These are phyloP conservation scores for Scomber colias DNA, from an alignment of 2,113 vertebrate species.

Conservation along the genomic window DNA sequence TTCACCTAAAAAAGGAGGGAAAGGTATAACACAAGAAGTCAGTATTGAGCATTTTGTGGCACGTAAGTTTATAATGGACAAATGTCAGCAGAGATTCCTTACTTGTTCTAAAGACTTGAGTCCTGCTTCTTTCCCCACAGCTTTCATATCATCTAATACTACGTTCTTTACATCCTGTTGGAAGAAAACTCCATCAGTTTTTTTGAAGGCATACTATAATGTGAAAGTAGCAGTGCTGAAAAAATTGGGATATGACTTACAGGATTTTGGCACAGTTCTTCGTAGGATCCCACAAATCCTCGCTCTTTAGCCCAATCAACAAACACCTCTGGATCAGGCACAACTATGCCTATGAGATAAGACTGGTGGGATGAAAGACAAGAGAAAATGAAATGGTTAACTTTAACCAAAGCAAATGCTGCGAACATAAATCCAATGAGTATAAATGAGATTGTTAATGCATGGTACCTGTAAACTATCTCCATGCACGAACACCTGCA, in stretches of 20 bases:
- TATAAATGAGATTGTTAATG: not conserved
- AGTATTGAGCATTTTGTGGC: not conserved
- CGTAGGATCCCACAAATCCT: slow-evolving; percentile 80
- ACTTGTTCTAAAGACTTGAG: slow-evolving; percentile 88
- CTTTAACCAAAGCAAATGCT: fast-evolving
- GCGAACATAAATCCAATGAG: not conserved
- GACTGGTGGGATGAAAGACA: slow-evolving; percentile 68
- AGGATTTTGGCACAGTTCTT: slow-evolving; percentile 86
- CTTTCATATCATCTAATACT: slow-evolving; percentile 83
- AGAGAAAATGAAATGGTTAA: not conserved
- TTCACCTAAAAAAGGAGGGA: slow-evolving; percentile 75
- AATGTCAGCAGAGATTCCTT: slow-evolving; percentile 15
- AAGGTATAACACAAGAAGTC: not conserved
- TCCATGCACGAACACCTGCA: slow-evolving; percentile 87
- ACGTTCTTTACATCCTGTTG: slow-evolving; percentile 81
- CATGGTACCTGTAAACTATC: slow-evolving; percentile 84
- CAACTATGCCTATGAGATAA: slow-evolving; percentile 82
- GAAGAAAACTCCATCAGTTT: not conserved
- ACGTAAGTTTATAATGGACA: not conserved
- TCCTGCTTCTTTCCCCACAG: slow-evolving; percentile 80
- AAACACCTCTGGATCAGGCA: slow-evolving; percentile 86
- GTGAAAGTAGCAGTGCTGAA: not conserved
- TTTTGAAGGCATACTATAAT: not conserved
- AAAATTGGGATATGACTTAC: slow-evolving; percentile 61
- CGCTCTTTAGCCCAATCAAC: slow-evolving; percentile 80